Evolutionary conservation across 2,797 vertebrate species (phyloP).

Genomic region (Bradypodion ventrale): DNA sequence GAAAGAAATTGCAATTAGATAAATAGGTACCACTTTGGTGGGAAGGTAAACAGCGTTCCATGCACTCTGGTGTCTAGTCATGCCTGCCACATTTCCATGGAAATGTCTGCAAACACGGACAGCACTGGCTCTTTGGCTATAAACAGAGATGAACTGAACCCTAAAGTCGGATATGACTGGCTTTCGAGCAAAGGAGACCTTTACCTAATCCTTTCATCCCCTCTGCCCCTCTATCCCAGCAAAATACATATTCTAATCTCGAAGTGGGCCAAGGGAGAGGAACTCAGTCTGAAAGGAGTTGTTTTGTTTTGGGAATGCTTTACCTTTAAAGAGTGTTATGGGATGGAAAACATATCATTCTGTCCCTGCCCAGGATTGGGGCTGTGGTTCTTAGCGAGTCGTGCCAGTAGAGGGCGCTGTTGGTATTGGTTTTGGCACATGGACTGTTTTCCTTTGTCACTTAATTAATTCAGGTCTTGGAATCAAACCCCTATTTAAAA

Average conservation of each 20-base stretch:
- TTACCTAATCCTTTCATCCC: no score
- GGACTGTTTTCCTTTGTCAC: conserved; percentile 11
- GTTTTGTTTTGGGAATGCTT: neutral
- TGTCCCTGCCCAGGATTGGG: neutral
- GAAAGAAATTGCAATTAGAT: no score
- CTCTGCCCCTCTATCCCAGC: neutral
- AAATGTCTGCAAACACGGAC: no score
- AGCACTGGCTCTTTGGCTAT: no score
- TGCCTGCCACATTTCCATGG: no score
- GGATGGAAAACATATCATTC: neutral
- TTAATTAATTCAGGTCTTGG: conserved; percentile 68
- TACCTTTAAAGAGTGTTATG: neutral
- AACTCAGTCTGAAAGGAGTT: neutral
- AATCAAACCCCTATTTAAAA: conserved; percentile 71
- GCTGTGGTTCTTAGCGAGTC: neutral
- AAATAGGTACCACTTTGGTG: no score
- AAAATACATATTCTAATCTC: neutral
- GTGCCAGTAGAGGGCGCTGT: conserved; percentile 76
- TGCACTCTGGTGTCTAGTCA: no score
- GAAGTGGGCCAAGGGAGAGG: neutral
- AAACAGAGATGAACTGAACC: no score
- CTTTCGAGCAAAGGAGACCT: no score
- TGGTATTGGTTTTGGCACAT: conserved; percentile 62
- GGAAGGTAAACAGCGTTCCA: no score
- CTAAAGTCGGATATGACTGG: no score